A percentile compares a stretch with the other conserved stretches of the same genome.
Conservation (phyloP, 2,888 invertebrate genomes). For the Odontocerum albicorne region DNA sequence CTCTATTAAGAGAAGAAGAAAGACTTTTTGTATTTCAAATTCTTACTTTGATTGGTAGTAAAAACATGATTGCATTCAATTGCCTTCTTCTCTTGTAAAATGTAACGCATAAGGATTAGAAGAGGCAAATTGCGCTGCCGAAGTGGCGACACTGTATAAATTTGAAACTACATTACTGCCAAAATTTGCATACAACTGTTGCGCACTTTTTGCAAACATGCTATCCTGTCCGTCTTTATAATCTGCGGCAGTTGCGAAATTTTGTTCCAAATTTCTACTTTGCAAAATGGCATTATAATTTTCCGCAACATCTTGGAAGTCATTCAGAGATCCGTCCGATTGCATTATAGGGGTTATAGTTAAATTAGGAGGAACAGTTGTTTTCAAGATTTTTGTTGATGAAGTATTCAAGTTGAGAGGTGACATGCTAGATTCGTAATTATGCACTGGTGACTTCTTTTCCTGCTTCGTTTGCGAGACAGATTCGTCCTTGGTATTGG, state of each 20-base stretch:
- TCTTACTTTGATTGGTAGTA: too few species aligned
- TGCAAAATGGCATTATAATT: conserved; percentile 23
- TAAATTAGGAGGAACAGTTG: neutral
- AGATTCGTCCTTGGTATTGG: neutral
- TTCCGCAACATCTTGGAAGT: conserved; percentile 21
- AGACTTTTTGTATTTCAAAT: too few species aligned
- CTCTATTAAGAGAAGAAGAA: too few species aligned
- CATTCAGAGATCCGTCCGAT: conserved; percentile 7
- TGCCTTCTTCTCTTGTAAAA: conserved; percentile 20
- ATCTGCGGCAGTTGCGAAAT: conserved; percentile 9
- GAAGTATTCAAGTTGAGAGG: conserved; percentile 32
- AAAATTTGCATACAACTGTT: conserved; percentile 29
- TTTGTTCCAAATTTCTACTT: conserved; percentile 15
- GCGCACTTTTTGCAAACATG: conserved; percentile 25
- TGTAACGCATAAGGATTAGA: conserved; percentile 28
- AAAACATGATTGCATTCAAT: too few species aligned
- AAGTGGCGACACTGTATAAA: conserved; percentile 15
- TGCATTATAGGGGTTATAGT: conserved; percentile 23
- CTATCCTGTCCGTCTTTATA: conserved; percentile 29
- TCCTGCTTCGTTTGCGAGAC: conserved; percentile 26
- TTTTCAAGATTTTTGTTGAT: conserved; percentile 8
- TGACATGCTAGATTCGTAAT: conserved; percentile 34
- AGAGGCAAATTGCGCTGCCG: conserved; percentile 14
- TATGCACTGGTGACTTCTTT: conserved; percentile 30
- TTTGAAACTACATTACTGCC: conserved; percentile 19